Percentiles rank a stretch among this genome's conserved stretches.
phyloP scores from a whole-genome alignment of 2,113 vertebrate species.

The Chelonoidis abingdonii region DNA sequence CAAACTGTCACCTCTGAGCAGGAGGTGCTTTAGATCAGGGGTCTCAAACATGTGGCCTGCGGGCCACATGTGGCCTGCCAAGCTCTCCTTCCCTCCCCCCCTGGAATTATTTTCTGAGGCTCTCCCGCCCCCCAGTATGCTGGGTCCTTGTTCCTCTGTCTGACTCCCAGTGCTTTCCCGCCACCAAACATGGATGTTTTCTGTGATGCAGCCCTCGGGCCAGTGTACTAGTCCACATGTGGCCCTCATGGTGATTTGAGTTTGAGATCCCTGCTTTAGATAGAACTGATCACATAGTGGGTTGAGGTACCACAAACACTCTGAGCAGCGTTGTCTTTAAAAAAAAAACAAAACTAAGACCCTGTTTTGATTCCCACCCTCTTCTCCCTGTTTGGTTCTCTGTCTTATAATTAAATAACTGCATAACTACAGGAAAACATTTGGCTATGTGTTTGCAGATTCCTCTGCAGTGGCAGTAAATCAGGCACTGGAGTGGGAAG shows the following conservation, averaged over 20 bases:
- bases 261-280: neutral
- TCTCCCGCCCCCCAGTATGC: no score
- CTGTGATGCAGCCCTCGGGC: no score
- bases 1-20: neutral
- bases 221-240: no score
- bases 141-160: no score
- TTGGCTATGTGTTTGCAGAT: neutral
- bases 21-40: neutral
- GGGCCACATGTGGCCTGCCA: no score
- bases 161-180: no score
- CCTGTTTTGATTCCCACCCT: neutral
- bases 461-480: neutral
- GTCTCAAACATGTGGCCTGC: no score
- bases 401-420: neutral
- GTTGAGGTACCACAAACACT: fast-evolving
- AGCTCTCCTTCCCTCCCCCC: no score
- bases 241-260: no score
- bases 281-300: fast-evolving
- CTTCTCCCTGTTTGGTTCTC: neutral
- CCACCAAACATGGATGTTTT: no score
- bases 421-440: fast-evolving
- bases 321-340: neutral
- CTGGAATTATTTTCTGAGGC: no score
- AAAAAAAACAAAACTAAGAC: neutral
- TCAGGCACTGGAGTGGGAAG: neutral